Base-by-base conservation (phyloP, 2,797 vertebrate genomes). In the Dromococcyx pavoninus region DNA sequence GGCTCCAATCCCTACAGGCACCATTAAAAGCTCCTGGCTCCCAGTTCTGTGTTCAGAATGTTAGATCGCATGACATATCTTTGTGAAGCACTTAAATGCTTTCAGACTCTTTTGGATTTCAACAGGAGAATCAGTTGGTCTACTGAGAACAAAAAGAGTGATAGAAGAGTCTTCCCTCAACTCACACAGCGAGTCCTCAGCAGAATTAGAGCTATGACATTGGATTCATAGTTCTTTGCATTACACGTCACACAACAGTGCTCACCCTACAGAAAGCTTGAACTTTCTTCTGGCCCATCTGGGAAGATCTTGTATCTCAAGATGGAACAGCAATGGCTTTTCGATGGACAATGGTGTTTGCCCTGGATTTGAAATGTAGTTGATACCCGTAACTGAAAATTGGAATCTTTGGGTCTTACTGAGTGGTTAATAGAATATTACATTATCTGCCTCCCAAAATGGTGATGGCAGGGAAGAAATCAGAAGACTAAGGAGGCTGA, bases 11-110 rank as follows among this genome's bases (percentile, higher is more conserved):
- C 94, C 92, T 95, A 86, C 65, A 94, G 92, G 91, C 94, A 94
- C 95, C 91, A 96, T 97, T 95, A 96, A 96, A 96, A 97, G 95
- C 94, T 95, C 91, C 93, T 94, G 96, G 95, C 92, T 95, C 93
- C 93, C 94, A 89, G 92, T 96, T 95, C 96, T 96, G 92, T 95
- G 93, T 88, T 95, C 91, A 95, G 93, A 95, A 93, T 88, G 96
- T 94, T 95, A 96, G 93, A 95, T 96, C 89, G 94, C 95, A 97
- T 95, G 94, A 94, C 93, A 95, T 95, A 95, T 95, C 95, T 95
- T 94, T 96, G 96, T 88, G 94, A 94, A 93, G 79, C 93, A 76
- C 89, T 91, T 95, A 96, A 97, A 96, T 93, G 95, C 89, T 94
- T 95, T 96, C 94, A 92, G 86, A 54, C 89, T 93, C 91, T 94